phyloP scores from a whole-genome alignment of 37 sponge, comb jelly and placozoan species.

The Oscarella lobularis region DNA sequence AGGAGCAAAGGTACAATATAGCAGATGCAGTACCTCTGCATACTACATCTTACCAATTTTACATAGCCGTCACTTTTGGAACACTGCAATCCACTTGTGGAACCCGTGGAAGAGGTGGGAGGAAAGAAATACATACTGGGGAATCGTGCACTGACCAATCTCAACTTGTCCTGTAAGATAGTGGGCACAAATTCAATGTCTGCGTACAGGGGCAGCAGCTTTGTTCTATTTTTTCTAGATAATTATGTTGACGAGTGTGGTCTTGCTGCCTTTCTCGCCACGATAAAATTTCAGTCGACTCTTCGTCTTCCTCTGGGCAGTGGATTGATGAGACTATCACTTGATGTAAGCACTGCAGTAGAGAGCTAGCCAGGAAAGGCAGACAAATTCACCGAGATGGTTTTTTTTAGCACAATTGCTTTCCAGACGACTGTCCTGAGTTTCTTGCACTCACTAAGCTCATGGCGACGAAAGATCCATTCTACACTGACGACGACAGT shows the following conservation, averaged over 20 bases:
- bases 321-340: not conserved
- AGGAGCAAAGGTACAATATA: not conserved
- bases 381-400: not conserved
- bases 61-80: not conserved
- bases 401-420: not conserved
- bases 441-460: not conserved
- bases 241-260: not conserved
- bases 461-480: not conserved
- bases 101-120: not conserved
- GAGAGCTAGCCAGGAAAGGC: not conserved
- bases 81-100: not conserved
- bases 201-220: not conserved
- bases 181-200: not conserved
- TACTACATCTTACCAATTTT: too few relatives aligned
- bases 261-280: not conserved
- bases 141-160: not conserved
- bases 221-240: not conserved
- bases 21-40: too few relatives aligned
- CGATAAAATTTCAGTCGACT: not conserved
- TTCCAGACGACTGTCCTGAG: not conserved
- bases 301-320: not conserved
- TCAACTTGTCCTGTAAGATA: not conserved
- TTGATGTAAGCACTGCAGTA: not conserved
- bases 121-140: not conserved
- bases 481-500: not conserved